phyloP scores from a whole-genome alignment of 2,888 invertebrate genomes.

The Mythimna lalbum region DNA sequence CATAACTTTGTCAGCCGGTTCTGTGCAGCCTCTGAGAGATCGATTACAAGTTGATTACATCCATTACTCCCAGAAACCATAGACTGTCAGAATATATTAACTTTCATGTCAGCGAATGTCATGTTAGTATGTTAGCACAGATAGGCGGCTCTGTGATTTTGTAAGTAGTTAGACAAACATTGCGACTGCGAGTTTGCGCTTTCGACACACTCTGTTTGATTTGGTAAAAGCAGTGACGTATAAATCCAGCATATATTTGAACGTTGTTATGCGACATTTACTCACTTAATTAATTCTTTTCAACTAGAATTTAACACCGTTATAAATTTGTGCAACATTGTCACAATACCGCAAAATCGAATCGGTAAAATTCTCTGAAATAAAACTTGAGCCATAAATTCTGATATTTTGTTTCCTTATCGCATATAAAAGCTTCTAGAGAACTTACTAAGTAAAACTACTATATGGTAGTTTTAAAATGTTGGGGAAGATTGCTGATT shows the following conservation, averaged over 20 bases:
- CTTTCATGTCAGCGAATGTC: slow-evolving; percentile 65
- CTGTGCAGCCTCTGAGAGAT: slow-evolving; percentile 51
- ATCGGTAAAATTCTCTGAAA: slow-evolving; percentile 53
- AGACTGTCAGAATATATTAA: slow-evolving; percentile 53
- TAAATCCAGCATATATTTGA: slow-evolving; percentile 53
- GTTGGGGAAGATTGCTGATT: slow-evolving; percentile 34
- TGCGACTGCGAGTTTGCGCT: slow-evolving; percentile 66
- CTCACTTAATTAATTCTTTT: slow-evolving; percentile 52
- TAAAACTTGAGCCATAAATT: slow-evolving; percentile 60
- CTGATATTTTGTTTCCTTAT: slow-evolving; percentile 45
- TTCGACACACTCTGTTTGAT: slow-evolving; percentile 69
- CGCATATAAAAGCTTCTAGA: slow-evolving; percentile 46
- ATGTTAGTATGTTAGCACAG: slow-evolving; percentile 62
- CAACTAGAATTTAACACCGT: slow-evolving; percentile 28
- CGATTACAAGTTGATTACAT: slow-evolving; percentile 63
- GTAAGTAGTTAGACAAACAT: slow-evolving; percentile 68
- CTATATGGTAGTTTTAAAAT: slow-evolving; percentile 30
- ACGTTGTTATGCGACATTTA: slow-evolving; percentile 41
- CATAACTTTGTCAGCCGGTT: slow-evolving; percentile 59
- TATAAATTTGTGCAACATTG: slow-evolving; percentile 32
- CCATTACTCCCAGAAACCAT: slow-evolving; percentile 57
- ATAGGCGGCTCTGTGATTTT: slow-evolving; percentile 65
- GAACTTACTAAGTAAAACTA: slow-evolving; percentile 39
- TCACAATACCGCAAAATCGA: slow-evolving; percentile 54
- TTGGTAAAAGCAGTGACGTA: slow-evolving; percentile 69